A percentile compares a stretch with the other conserved stretches of the same genome.
phyloP scores from a whole-genome alignment of 2,797 vertebrate species.

The Naso thynnoides region DNA sequence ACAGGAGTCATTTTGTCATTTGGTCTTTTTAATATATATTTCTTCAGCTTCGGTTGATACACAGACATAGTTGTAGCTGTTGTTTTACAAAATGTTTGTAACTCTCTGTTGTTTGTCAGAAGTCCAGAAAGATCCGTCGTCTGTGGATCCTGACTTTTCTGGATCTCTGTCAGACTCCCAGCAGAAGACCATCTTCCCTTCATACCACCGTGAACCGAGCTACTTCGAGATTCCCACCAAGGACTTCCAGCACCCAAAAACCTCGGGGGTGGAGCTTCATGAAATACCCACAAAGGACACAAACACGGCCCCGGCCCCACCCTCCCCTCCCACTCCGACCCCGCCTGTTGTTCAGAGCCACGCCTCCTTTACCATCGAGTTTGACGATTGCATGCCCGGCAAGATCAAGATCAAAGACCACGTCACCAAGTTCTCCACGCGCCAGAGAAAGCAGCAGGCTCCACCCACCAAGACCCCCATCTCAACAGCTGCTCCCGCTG shows the following conservation, averaged over 20 bases:
- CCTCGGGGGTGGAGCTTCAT: conserved; percentile 82
- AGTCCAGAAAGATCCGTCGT: conserved; percentile 81
- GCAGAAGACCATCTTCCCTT: conserved; percentile 81
- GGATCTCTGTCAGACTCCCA: conserved; percentile 77
- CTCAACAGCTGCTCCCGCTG: conserved; percentile 76
- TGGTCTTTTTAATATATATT: too few species aligned
- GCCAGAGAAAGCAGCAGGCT: conserved; percentile 82
- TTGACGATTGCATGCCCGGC: conserved; percentile 93
- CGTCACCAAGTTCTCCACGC: conserved; percentile 94
- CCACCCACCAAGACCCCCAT: conserved; percentile 63
- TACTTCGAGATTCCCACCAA: conserved; percentile 99
- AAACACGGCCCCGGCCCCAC: conserved; percentile 49
- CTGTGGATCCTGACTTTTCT: conserved; percentile 82
- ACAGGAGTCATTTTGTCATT: too few species aligned
- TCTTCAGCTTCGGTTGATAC: too few species aligned
- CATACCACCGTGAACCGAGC: conserved; percentile 92
- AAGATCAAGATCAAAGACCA: conserved; percentile 99
- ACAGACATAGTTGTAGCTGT: background rate
- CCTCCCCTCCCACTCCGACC: conserved; percentile 68
- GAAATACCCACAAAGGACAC: conserved; percentile 92
- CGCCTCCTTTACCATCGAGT: conserved; percentile 98
- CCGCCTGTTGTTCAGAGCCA: conserved; percentile 93
- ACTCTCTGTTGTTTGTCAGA: conserved; percentile 77
- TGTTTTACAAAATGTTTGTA: background rate
- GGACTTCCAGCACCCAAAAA: conserved; percentile 87